Conservation (phyloP, 2,113 vertebrate genomes). For the Myxocyprinus asiaticus region DNA sequence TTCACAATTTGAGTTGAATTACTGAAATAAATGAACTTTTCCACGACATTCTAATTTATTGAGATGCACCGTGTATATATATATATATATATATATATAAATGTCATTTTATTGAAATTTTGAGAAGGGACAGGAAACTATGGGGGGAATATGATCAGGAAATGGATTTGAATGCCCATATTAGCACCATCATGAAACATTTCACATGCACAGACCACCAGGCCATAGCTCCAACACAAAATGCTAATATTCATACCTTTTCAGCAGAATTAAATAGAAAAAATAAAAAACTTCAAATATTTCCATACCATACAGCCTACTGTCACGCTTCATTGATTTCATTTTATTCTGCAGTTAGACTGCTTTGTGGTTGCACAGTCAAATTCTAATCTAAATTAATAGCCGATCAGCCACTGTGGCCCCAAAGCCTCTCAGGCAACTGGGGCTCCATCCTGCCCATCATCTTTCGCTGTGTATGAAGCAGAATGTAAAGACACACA, state of each 20-base stretch:
- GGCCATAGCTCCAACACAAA: not conserved
- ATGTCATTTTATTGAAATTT: no score
- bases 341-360: not conserved
- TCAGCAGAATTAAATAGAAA: not conserved
- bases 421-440: constrained; percentile 26
- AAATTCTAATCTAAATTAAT: not conserved
- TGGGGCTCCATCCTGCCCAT: constrained; percentile 23
- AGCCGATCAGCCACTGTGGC: not conserved
- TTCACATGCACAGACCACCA: not conserved
- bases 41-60: no score
- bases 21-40: no score
- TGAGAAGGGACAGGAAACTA: no score
- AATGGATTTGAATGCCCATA: no score
- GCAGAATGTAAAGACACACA: constrained; percentile 18
- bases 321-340: not conserved
- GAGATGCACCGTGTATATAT: no score
- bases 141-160: no score
- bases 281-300: not conserved
- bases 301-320: not conserved
- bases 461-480: constrained; percentile 40
- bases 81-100: no score
- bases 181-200: no score
- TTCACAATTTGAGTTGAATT: no score
- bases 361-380: not conserved
- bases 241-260: not conserved